Percentiles rank a stretch among this genome's conserved stretches.
These are phyloP conservation scores for Entomobrya proxima DNA, from an alignment of 2,888 invertebrate genomes.

Conservation along the genomic window DNA sequence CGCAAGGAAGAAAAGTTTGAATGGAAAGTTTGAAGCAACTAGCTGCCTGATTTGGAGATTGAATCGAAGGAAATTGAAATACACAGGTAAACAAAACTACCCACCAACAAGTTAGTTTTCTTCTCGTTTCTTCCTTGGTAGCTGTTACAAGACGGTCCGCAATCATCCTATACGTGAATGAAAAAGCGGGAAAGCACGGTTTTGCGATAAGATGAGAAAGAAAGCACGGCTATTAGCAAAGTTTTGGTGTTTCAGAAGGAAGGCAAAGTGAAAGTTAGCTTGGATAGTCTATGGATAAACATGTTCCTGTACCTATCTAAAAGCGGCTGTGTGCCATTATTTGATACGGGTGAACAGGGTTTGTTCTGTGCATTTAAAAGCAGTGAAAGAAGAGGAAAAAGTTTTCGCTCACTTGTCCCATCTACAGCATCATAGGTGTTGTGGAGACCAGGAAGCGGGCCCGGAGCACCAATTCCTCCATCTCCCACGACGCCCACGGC, in stretches of 20 bases:
- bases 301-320: too few species aligned
- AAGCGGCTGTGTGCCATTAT: too few species aligned
- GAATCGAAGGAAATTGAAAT: constrained; percentile 60
- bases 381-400: constrained; percentile 34
- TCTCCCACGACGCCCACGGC: constrained; percentile 63
- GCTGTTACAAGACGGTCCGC: neutral
- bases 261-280: neutral
- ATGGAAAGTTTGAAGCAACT: constrained; percentile 12
- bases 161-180: neutral
- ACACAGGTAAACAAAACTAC: constrained; percentile 61
- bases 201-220: neutral
- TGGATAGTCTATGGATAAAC: too few species aligned
- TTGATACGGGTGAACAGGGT: too few species aligned
- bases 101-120: constrained; percentile 43
- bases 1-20: constrained; percentile 24
- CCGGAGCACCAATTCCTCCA: constrained; percentile 57
- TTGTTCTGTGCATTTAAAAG: too few species aligned
- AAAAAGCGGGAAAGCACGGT: neutral
- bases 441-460: constrained; percentile 56
- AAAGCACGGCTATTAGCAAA: constrained; percentile 5
- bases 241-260: neutral
- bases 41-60: constrained; percentile 48
- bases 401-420: constrained; percentile 69
- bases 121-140: neutral
- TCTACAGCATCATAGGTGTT: constrained; percentile 70